Evolutionary conservation across 2,888 invertebrate species (phyloP).

Genomic region (Drosophila limbata): DNA sequence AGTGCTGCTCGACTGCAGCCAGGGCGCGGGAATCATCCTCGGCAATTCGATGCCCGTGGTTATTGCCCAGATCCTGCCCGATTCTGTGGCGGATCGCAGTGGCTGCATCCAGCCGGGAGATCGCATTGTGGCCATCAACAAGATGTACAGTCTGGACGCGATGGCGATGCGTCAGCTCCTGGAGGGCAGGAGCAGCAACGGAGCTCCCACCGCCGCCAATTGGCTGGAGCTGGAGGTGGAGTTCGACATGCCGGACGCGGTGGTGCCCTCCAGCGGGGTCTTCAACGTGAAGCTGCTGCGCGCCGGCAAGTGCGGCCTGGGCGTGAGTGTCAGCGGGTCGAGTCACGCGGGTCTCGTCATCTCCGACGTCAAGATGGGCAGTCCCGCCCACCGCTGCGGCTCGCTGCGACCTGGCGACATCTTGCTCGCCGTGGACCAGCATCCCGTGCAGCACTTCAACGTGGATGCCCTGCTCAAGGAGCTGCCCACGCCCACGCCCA

Average conservation of each 20-base stretch:
- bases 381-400: slow-evolving; percentile 95
- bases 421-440: slow-evolving; percentile 94
- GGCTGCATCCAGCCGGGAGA: slow-evolving; percentile 93
- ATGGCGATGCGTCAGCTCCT: slow-evolving; percentile 86
- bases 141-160: slow-evolving; percentile 89
- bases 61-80: slow-evolving; percentile 83
- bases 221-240: slow-evolving; percentile 93
- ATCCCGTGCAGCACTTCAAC: slow-evolving; percentile 88
- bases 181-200: slow-evolving; percentile 69
- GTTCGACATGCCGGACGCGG: slow-evolving; percentile 96
- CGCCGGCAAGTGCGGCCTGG: slow-evolving; percentile 90
- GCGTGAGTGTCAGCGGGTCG: slow-evolving; percentile 94
- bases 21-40: slow-evolving; percentile 84
- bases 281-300: slow-evolving; percentile 95
- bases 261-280: slow-evolving; percentile 95
- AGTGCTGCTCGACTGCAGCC: slow-evolving; percentile 85
- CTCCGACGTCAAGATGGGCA: slow-evolving; percentile 95
- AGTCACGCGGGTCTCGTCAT: slow-evolving; percentile 89
- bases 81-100: slow-evolving; percentile 87
- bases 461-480: slow-evolving; percentile 85
- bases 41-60: slow-evolving; percentile 77
- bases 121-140: slow-evolving; percentile 93
- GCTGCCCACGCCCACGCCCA: slow-evolving; percentile 57
- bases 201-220: slow-evolving; percentile 84
- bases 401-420: slow-evolving; percentile 94